phyloP scores from a whole-genome alignment of 2,113 vertebrate species.

The Irena cyanogastra region DNA sequence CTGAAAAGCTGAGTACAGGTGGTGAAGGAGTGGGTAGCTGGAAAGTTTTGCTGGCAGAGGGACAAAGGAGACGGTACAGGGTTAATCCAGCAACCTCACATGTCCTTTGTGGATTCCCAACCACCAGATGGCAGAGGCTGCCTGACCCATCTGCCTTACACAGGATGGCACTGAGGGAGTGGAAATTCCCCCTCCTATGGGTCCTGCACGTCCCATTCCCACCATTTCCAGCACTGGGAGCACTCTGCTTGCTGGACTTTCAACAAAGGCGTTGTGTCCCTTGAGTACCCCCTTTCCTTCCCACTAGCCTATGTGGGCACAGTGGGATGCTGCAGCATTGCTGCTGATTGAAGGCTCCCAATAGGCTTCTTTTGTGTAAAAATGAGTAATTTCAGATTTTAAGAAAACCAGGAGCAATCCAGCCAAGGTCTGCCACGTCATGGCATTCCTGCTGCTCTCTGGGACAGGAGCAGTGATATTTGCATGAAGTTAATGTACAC shows the following conservation, averaged over 20 bases:
- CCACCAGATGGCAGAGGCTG: constrained; percentile 3
- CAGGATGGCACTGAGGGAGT: background rate
- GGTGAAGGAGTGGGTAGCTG: background rate
- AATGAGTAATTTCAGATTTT: background rate
- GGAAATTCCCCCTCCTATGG: background rate
- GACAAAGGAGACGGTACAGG: background rate
- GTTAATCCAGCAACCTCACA: background rate
- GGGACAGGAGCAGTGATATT: background rate
- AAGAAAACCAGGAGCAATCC: background rate
- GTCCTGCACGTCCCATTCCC: background rate
- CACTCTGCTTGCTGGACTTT: background rate
- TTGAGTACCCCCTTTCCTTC: background rate
- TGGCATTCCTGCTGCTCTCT: background rate
- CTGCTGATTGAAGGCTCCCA: background rate
- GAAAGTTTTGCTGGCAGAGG: background rate
- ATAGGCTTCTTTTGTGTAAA: background rate
- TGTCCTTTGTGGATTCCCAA: background rate
- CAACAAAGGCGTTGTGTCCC: too few relatives aligned
- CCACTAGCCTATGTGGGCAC: background rate
- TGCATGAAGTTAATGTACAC: background rate
- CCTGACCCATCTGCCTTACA: background rate
- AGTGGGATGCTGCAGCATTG: background rate
- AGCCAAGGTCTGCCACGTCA: fast-evolving
- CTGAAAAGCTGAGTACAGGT: fast-evolving
- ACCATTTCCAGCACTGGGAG: background rate